phyloP scores from a whole-genome alignment of 1,140 invertebrate species.

The Ceratosolen solmsi region DNA sequence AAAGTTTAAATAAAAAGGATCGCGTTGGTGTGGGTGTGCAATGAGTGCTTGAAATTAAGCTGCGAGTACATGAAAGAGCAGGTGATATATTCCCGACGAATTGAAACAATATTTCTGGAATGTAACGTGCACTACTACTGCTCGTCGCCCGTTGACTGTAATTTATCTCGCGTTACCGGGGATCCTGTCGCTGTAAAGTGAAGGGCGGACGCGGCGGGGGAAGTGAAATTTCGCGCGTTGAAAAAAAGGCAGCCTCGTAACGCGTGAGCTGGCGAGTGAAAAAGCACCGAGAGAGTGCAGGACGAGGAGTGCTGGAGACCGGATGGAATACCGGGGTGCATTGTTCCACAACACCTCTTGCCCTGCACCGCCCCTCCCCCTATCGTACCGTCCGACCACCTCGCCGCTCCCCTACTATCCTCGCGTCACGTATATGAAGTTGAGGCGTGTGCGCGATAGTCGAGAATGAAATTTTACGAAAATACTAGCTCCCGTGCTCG shows the following conservation, averaged over 20 bases:
- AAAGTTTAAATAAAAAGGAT: constrained; percentile 16
- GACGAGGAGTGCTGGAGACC: constrained; percentile 5
- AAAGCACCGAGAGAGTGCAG: constrained; percentile 12
- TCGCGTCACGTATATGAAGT: constrained; percentile 26
- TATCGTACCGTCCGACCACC: background rate
- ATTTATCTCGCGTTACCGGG: constrained; percentile 44
- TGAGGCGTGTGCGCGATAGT: constrained; percentile 38
- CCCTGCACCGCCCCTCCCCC: background rate
- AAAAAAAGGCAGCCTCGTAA: constrained; percentile 2
- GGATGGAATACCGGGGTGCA: constrained; percentile 41
- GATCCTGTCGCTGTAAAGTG: background rate
- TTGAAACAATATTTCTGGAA: constrained; percentile 52
- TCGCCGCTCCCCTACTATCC: background rate
- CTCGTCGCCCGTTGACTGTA: constrained; percentile 38
- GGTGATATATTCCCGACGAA: constrained; percentile 47
- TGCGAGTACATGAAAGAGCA: constrained; percentile 43
- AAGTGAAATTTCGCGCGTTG: constrained; percentile 38
- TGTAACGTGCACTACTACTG: constrained; percentile 2
- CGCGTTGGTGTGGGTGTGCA: background rate
- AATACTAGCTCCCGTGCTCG: constrained; percentile 18
- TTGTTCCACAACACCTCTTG: constrained; percentile 17
- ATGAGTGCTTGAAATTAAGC: constrained; percentile 41
- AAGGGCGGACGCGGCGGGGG: background rate
- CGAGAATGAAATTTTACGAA: constrained; percentile 48
- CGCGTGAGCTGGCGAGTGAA: constrained; percentile 1